A percentile compares a stretch with the other conserved stretches of the same genome.
Conservation (phyloP, 2,888 invertebrate species). For the Eretmocerus hayati region DNA sequence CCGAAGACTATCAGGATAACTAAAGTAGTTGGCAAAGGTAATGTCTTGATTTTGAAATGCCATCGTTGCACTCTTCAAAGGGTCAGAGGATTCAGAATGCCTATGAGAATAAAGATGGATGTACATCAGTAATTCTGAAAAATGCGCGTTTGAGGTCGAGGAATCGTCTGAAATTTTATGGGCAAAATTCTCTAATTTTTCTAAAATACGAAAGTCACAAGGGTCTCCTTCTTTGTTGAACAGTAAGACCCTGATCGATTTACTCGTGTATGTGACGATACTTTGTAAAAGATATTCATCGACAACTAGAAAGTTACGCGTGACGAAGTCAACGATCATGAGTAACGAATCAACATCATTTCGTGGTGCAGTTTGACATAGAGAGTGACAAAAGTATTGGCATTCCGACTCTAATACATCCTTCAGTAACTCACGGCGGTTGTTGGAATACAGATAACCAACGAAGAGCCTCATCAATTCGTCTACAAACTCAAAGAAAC, state of each 20-base stretch:
- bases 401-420: slow-evolving; percentile 14
- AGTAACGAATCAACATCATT: slow-evolving; percentile 8
- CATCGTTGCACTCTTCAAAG: slow-evolving; percentile 10
- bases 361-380: slow-evolving; percentile 15
- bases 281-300: slow-evolving; percentile 8
- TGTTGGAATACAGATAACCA: slow-evolving; percentile 5
- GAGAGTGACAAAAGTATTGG: slow-evolving; percentile 13
- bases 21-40: slow-evolving; percentile 14
- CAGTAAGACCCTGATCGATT: slow-evolving; percentile 11
- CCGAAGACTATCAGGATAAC: slow-evolving; percentile 27
- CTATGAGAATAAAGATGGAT: slow-evolving; percentile 7
- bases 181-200: slow-evolving; percentile 11
- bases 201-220: slow-evolving; percentile 3
- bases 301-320: slow-evolving; percentile 1
- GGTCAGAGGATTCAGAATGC: slow-evolving; percentile 5
- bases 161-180: not conserved
- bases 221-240: not conserved
- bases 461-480: slow-evolving; percentile 24
- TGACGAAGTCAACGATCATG: slow-evolving; percentile 6
- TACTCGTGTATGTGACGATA: slow-evolving; percentile 7
- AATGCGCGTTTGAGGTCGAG: not conserved
- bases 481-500: slow-evolving; percentile 33
- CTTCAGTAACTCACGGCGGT: slow-evolving; percentile 9
- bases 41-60: slow-evolving; percentile 7
- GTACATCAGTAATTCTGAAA: slow-evolving; percentile 12